Evolutionary conservation across 2,113 vertebrate genomes (phyloP).

Genomic region (Sprattus sprattus): DNA sequence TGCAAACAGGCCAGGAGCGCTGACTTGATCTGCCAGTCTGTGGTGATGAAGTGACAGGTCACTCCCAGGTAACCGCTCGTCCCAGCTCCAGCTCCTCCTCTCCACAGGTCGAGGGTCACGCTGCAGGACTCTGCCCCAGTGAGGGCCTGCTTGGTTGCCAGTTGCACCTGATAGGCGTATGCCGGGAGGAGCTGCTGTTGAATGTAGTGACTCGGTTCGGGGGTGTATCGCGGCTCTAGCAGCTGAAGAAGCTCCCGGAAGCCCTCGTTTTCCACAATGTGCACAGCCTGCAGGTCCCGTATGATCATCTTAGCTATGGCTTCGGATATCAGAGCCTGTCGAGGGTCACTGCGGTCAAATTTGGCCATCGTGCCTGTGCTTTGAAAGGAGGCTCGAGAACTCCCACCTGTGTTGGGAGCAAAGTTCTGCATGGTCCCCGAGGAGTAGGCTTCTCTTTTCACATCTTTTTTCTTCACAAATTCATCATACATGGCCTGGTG

Average conservation of each 20-base stretch:
- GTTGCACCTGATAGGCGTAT: conserved; percentile 75
- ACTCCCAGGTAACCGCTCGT: conserved; percentile 71
- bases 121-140: conserved; percentile 70
- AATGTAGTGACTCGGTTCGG: conserved; percentile 69
- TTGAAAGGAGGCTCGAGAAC: conserved; percentile 35
- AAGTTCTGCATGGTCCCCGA: conserved; percentile 62
- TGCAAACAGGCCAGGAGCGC: conserved; percentile 73
- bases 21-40: conserved; percentile 76
- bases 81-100: conserved; percentile 52
- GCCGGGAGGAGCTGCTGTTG: conserved; percentile 74
- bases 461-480: conserved; percentile 79
- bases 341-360: conserved; percentile 75
- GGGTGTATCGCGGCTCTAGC: conserved; percentile 74
- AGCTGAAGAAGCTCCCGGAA: conserved; percentile 75
- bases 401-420: conserved; percentile 46
- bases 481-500: conserved; percentile 80
- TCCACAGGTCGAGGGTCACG: conserved; percentile 71
- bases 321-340: conserved; percentile 75
- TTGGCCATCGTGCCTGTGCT: conserved; percentile 62
- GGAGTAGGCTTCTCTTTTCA: conserved; percentile 75
- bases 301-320: conserved; percentile 78
- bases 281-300: conserved; percentile 72
- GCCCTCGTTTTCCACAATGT: conserved; percentile 72
- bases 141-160: conserved; percentile 71
- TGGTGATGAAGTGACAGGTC: conserved; percentile 74